phyloP scores from a whole-genome alignment of 2,797 vertebrate species.

The Lutjanus campechanus region DNA sequence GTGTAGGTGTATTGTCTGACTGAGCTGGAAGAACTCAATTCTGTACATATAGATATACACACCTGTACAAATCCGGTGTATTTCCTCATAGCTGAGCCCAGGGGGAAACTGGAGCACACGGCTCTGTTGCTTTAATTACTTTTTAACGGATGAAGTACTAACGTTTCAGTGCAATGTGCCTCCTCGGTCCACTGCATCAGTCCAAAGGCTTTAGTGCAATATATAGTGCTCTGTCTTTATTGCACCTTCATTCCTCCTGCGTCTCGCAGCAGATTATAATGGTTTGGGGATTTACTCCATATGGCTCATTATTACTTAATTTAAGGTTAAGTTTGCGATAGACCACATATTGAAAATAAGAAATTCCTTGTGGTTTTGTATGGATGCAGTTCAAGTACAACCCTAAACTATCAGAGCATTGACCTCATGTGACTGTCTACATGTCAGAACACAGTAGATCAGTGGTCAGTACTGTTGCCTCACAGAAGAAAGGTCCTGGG shows the following conservation, averaged over 20 bases:
- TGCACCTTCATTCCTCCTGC: constrained; percentile 4
- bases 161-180: not conserved
- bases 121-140: constrained; percentile 15
- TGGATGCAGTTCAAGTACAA: not conserved
- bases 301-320: not conserved
- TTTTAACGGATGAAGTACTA: constrained; percentile 2
- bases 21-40: not conserved
- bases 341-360: not conserved
- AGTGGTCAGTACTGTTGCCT: no score
- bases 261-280: constrained; percentile 4
- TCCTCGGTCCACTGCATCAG: not conserved
- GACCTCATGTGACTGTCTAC: not conserved
- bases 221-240: not conserved
- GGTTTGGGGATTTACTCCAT: not conserved
- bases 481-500: no score
- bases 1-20: not conserved
- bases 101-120: not conserved
- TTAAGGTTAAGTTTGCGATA: not conserved
- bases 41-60: not conserved
- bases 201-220: constrained; percentile 24
- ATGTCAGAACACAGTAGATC: not conserved
- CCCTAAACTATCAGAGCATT: not conserved
- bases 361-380: not conserved
- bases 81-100: not conserved
- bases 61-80: not conserved